Conservation (phyloP, 2,888 invertebrate species). For the Pedicia rivosa region DNA sequence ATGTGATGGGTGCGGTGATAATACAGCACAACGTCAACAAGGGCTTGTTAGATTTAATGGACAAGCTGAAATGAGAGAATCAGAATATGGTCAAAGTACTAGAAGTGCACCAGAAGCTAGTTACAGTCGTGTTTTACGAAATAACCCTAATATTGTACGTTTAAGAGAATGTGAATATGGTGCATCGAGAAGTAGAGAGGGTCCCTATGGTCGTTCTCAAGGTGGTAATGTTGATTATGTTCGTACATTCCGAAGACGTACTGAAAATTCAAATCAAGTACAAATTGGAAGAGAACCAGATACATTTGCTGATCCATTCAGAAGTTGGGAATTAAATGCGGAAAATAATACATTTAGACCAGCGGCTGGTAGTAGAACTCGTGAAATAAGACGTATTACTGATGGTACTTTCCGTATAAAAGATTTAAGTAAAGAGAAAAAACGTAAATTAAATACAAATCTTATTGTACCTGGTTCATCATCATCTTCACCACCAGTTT, state of each 20-base stretch:
- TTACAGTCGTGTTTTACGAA: conserved; percentile 21
- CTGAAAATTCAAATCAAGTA: conserved; percentile 27
- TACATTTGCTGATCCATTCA: conserved; percentile 22
- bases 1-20: conserved; percentile 27
- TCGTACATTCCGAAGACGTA: conserved; percentile 13
- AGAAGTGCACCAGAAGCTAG: conserved; percentile 8
- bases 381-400: conserved; percentile 9
- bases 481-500: background rate
- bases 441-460: background rate
- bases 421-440: conserved; percentile 4
- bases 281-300: conserved; percentile 16
- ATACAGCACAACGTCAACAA: conserved; percentile 23
- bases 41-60: conserved; percentile 28
- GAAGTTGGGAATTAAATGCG: conserved; percentile 26
- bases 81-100: conserved; percentile 16
- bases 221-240: background rate
- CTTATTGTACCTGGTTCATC: background rate
- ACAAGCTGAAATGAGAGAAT: conserved; percentile 19
- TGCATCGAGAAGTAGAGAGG: conserved; percentile 9
- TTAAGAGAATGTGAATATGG: conserved; percentile 19
- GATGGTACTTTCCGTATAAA: conserved; percentile 10
- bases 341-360: conserved; percentile 28
- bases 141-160: conserved; percentile 20
- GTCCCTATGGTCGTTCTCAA: background rate
- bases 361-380: conserved; percentile 7